phyloP scores from a whole-genome alignment of 2,888 invertebrate species.

The Cheilosia scutellata region DNA sequence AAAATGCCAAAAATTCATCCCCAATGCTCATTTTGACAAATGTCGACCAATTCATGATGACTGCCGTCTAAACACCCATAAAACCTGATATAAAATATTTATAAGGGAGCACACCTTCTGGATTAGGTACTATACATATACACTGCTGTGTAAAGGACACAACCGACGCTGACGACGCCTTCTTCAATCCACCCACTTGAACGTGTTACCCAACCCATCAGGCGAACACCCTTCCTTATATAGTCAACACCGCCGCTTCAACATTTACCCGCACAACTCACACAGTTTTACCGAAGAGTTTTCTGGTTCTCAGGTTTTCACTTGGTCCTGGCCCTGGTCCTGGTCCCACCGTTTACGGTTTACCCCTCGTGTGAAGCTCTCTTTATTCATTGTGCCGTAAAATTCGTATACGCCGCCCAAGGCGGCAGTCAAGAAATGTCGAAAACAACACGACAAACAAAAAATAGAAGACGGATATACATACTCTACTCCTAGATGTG shows the following conservation, averaged over 20 bases:
- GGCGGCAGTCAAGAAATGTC: conserved; percentile 26
- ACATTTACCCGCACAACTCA: conserved; percentile 25
- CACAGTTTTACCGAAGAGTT: conserved; percentile 46
- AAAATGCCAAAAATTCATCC: conserved; percentile 32
- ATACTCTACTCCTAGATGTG: conserved; percentile 3
- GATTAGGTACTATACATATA: conserved; percentile 40
- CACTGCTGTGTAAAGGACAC: conserved; percentile 4
- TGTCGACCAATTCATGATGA: conserved; percentile 70
- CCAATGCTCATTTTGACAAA: conserved; percentile 61
- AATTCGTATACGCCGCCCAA: conserved; percentile 18
- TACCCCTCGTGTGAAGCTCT: not conserved
- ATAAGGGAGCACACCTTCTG: conserved; percentile 67
- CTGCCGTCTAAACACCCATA: conserved; percentile 68
- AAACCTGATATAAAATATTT: conserved; percentile 67
- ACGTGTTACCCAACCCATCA: conserved; percentile 27
- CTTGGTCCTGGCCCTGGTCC: not conserved
- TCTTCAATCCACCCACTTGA: conserved; percentile 30
- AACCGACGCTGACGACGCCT: conserved; percentile 3
- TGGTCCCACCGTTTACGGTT: not conserved
- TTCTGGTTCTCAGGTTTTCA: conserved; percentile 44
- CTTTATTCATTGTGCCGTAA: conserved; percentile 50
- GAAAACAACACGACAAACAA: conserved; percentile 19
- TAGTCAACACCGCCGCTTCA: conserved; percentile 6
- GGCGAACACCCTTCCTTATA: not conserved
- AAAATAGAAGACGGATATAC: not conserved